These are phyloP conservation scores for Venustoraphidia nigricollis DNA, from an alignment of 2,888 invertebrate genomes.

Conservation along the genomic window DNA sequence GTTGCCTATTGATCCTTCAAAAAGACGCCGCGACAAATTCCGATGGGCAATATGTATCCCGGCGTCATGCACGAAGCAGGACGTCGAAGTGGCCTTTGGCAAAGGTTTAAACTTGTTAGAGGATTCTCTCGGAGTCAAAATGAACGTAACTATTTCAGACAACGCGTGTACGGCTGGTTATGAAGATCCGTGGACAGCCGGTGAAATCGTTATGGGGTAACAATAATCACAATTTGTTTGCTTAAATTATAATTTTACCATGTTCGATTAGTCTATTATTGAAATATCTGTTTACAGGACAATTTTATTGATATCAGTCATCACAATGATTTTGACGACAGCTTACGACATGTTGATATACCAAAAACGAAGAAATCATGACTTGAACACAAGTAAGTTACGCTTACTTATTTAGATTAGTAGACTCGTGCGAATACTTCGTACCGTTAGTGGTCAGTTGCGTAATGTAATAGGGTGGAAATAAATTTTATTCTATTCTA, in stretches of 20 bases:
- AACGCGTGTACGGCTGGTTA: constrained; percentile 31
- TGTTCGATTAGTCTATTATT: neutral
- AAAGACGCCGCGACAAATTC: neutral
- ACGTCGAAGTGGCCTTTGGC: constrained; percentile 6
- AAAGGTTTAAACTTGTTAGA: constrained; percentile 20
- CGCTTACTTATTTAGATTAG: too few relatives aligned
- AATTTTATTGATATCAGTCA: neutral
- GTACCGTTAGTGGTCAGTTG: too few relatives aligned
- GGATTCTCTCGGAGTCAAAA: constrained; percentile 27
- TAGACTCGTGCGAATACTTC: too few relatives aligned
- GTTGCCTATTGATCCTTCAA: constrained; percentile 8
- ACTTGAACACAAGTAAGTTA: neutral
- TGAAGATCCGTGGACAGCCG: constrained; percentile 18
- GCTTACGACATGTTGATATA: constrained; percentile 1
- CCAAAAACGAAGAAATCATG: neutral
- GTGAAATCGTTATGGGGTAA: neutral
- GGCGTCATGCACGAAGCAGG: neutral
- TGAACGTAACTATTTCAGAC: constrained; percentile 28
- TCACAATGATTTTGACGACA: neutral
- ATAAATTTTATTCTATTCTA: too few relatives aligned
- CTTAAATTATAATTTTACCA: too few relatives aligned
- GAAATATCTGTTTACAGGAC: neutral
- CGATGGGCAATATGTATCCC: constrained; percentile 1
- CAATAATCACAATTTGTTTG: too few relatives aligned
- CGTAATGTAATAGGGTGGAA: too few relatives aligned